Conservation (phyloP, 2,113 vertebrate species). For the Ariopsis seemanni region DNA sequence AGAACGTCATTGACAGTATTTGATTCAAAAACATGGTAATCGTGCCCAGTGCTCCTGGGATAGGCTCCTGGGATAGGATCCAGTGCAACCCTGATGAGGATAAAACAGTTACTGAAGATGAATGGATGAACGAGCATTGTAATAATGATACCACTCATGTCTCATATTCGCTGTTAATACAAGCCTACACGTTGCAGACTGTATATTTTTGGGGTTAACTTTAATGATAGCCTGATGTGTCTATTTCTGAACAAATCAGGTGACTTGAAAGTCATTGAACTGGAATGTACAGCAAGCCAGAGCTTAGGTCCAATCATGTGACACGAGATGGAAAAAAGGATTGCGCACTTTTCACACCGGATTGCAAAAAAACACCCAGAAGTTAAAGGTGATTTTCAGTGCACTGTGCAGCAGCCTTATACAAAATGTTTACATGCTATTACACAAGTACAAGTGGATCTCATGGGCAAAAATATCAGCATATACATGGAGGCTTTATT, state of each 20-base stretch:
- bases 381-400: background rate
- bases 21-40: background rate
- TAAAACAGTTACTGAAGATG: background rate
- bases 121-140: background rate
- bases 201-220: constrained; percentile 18
- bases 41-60: background rate
- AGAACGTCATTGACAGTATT: background rate
- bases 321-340: constrained; percentile 60
- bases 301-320: constrained; percentile 68
- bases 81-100: background rate
- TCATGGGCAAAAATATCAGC: background rate
- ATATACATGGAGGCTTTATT: background rate
- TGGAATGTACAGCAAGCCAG: constrained; percentile 67
- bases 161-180: background rate
- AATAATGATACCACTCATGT: background rate
- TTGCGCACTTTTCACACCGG: constrained; percentile 57
- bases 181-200: background rate
- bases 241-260: constrained; percentile 56
- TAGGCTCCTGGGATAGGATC: background rate
- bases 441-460: background rate
- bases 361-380: constrained; percentile 56
- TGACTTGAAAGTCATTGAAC: constrained; percentile 60
- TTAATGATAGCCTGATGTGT: constrained; percentile 27
- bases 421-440: background rate
- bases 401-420: background rate